Evolutionary conservation across 2,113 vertebrate species (phyloP), one percentile per base, ranked within the genome.

Genomic region (Procavia capensis): DNA sequence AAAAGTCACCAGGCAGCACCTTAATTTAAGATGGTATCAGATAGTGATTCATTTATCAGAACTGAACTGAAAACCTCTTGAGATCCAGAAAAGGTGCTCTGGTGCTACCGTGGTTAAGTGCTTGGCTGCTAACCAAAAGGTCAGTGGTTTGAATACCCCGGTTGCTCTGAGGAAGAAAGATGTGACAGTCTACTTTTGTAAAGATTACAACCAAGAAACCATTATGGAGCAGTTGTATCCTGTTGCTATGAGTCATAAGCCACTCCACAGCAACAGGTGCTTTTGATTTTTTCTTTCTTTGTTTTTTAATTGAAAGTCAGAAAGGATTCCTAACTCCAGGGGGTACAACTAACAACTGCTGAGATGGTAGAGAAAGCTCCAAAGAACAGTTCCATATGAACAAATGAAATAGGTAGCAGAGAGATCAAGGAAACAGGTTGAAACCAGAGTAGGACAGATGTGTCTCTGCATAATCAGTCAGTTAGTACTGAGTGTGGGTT

Each of bases 41-140:
- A 85, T 91, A 96, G 96, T 90, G 83, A 83, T 79, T 94, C 74
- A 88, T 70, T 91, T 74, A 92, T 86, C 45, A 59, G 45, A 20
- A 95, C 29, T 95, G 64, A 95, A 85, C 57, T 93, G 36, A 88
- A 97, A 93, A 90, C 9, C 81, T 8, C 31, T 47, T 47, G 47
- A 95, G 88, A 94, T 13, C 24, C 75, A 95, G 47, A 68, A 68
- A 16, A 68, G 34, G 64, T 16, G 9, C 31, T 34, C 29, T n/a
- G 11, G 34, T 68, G 64, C 13, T 16, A 54, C 50, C 16, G 64
- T 68, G 66, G 66, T 36, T 70, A 36, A n/a, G 66, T 13, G 14
- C 66, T 70, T 9, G 6, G 66, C 16, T 70, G 66, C 66, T 70
- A 16, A 36, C 16, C 14, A 8, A 36, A 70, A 70, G 34, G 66